Percentiles rank a stretch among this genome's conserved stretches.
These are phyloP conservation scores for Sminthurinus aureus DNA, from an alignment of 2,888 invertebrate species.

Conservation along the genomic window DNA sequence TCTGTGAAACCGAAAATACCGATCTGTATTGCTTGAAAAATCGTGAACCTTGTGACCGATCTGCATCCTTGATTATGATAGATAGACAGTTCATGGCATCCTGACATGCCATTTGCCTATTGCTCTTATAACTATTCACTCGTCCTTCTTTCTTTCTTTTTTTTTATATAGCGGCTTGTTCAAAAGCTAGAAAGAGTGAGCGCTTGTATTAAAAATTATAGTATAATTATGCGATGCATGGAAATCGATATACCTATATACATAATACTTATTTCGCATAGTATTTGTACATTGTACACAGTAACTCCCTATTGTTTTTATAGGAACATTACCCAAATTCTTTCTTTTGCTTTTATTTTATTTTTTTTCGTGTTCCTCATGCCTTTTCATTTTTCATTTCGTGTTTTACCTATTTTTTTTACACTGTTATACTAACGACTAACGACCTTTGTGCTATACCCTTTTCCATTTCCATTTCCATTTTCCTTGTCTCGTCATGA, in stretches of 20 bases:
- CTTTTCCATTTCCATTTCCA: background rate
- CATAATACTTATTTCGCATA: too few species aligned
- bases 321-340: background rate
- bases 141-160: background rate
- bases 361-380: background rate
- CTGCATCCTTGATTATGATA: constrained; percentile 37
- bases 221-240: background rate
- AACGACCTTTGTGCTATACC: background rate
- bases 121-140: background rate
- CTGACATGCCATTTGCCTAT: constrained; percentile 41
- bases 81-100: constrained; percentile 35
- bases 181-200: background rate
- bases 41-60: too few species aligned
- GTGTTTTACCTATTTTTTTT: too few species aligned
- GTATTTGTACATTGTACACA: background rate
- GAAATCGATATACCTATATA: too few species aligned
- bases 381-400: too few species aligned
- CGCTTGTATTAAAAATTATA: background rate
- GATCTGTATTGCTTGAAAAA: too few species aligned
- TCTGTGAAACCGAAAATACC: too few species aligned
- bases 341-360: background rate
- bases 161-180: background rate
- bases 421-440: background rate
- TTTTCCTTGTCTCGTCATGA: background rate
- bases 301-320: background rate